phyloP scores from a whole-genome alignment of 2,797 vertebrate genomes.

The Myoxocephalus aenaeus region DNA sequence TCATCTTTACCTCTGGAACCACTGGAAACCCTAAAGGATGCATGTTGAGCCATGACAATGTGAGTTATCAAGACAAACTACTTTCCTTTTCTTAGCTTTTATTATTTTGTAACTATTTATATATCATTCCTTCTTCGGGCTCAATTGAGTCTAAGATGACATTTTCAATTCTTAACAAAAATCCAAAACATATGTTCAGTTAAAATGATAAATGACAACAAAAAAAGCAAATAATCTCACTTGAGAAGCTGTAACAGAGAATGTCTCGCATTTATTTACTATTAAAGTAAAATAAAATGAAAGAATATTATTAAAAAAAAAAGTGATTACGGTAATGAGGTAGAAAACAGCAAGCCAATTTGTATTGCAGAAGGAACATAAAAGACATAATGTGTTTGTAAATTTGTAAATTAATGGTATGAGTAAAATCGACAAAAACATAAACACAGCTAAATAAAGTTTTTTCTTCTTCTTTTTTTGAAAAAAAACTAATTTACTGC shows the following conservation, averaged over 20 bases:
- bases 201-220: background rate
- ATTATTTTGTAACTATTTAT: background rate
- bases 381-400: background rate
- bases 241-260: background rate
- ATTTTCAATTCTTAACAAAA: background rate
- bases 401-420: background rate
- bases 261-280: background rate
- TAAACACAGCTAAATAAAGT: background rate
- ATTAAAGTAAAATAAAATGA: background rate
- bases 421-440: background rate
- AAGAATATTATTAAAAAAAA: background rate
- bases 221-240: background rate
- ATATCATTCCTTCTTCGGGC: background rate
- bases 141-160: background rate
- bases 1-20: constrained; percentile 89
- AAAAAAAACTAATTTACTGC: no score
- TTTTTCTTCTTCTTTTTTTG: no score
- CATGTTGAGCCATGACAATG: constrained; percentile 89
- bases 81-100: background rate
- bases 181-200: background rate
- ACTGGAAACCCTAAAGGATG: constrained; percentile 87
- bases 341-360: background rate
- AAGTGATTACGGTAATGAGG: background rate
- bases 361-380: background rate
- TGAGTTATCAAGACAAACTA: constrained; percentile 61